Conservation (phyloP, 92 coral and sea anemone species). For the Ricordea florida region DNA sequence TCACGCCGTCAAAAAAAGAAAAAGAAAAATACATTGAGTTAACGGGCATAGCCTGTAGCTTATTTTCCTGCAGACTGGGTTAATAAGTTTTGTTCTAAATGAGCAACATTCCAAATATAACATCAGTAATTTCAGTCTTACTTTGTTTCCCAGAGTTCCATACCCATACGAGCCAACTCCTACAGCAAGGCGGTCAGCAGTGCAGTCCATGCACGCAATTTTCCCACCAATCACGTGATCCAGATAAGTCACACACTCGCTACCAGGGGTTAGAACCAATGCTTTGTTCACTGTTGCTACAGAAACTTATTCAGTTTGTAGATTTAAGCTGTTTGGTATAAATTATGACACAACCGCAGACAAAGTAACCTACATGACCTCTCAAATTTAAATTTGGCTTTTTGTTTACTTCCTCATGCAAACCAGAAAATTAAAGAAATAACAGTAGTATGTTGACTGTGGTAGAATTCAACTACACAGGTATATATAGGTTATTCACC, state of each 20-base stretch:
- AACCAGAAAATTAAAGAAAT: too few species aligned
- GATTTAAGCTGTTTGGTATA: conserved; percentile 14
- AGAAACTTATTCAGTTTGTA: conserved; percentile 43
- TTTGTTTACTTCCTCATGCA: not conserved
- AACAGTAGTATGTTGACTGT: too few species aligned
- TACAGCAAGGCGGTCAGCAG: conserved; percentile 66
- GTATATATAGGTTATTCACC: too few species aligned
- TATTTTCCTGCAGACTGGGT: too few species aligned
- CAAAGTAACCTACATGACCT: not conserved
- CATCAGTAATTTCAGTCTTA: conserved; percentile 16
- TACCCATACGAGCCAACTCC: conserved; percentile 92
- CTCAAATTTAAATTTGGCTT: not conserved
- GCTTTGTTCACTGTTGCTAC: conserved; percentile 75
- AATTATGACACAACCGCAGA: conserved; percentile 60
- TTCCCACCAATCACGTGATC: conserved; percentile 92
- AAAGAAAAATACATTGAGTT: not conserved
- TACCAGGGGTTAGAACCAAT: conserved; percentile 54
- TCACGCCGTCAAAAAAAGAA: not conserved
- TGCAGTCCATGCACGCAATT: conserved; percentile 79
- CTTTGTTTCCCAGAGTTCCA: conserved; percentile 87
- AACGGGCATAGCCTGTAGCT: not conserved
- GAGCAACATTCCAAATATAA: too few species aligned
- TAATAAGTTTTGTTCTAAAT: too few species aligned
- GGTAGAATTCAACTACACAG: too few species aligned
- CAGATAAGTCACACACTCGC: conserved; percentile 28